Evolutionary conservation across 2,888 invertebrate genomes (phyloP), one percentile per base, ranked within the genome.

Genomic region (Eilema sororculum): DNA sequence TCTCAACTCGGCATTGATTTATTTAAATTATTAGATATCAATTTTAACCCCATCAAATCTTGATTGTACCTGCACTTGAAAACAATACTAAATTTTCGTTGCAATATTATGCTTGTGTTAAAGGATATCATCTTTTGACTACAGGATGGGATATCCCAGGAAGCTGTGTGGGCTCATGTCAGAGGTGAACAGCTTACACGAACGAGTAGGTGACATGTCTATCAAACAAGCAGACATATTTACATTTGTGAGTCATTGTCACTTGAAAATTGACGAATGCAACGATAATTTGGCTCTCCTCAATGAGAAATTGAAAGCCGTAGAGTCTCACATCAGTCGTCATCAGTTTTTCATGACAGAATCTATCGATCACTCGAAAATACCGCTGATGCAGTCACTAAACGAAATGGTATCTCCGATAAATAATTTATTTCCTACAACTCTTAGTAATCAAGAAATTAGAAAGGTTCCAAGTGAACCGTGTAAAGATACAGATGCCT

Each of bases 221-320:
- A n/a, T 25, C n/a, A 66, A 58, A 66, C 65, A 58, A 66, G 65
- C 41, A 58, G 58, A 41, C 12, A 37, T 59, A 58, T 59, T 37
- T 20, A 25, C 10, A 1, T 59, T 33, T 25, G 41, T 59, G 13
- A 30, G 2, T 12, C 57, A 33, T 37, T 62, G 61, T 57, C 24
- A 66, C 25, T 16, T 33, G 58, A 66, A 66, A 66, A 37, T 59
- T 58, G 24, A 66, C 3, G 28, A 41, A 41, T 66, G 59, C 20
- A 66, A 66, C 25, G 25, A 59, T 2, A 25, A 24, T n/a, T 58
- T 66, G 20, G 25, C 3, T 41, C 13, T 28, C 2, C 25, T 66
- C n/a, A 59, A 59, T 59, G 57, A 66, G 2, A 66, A 41, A 66
- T 41, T 66, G 8, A 41, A 66, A 66, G 22, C 57, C 10, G 25